Evolutionary conservation across 2,113 vertebrate species (phyloP), one percentile per base, ranked within the genome.

Genomic region (Excalfactoria chinensis): DNA sequence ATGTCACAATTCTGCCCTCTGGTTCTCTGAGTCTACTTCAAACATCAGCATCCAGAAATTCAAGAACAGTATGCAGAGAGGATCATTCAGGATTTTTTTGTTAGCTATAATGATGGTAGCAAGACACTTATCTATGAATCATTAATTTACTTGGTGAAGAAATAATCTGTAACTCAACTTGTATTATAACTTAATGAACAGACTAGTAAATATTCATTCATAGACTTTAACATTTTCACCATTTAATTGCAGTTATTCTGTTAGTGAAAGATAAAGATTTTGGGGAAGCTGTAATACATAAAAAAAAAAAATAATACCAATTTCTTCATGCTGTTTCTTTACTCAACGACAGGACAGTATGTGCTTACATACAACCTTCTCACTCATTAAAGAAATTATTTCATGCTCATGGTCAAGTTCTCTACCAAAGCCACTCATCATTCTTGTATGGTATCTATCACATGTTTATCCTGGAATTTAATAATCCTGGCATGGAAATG

Each of bases 1-100:
- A 90, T 86, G 79, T 60, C 83, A 95, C 60, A 75, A 48, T 77
- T 90, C 80, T 90, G 62, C 83, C 71, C 46, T 40, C 64, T 91
- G 48, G n/a, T 90, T 91, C 30, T 81, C 59, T 72, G 22, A 85
- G 16, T 20, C 75, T 53, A 86, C 51, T 78, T 78, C 34, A 86
- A 81, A 95, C 73, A 66, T 78, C 83, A 88, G 48, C 37, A 88
- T 4, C 4, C n/a, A 84, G 86, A 56, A 34, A 74, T 35, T 71
- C 40, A 81, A 75, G 28, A 68, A 62, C 18, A 43, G 6, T 46
- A 11, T 63, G 48, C 11, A 40, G 4, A 62, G 1, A 84, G 60
- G 14, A 91, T 21, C 0, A 56, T 51, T 79, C 34, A 74, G 23
- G 6, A 17, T 13, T 40, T 69, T 49, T 22, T 1, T 3, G 66